phyloP scores from a whole-genome alignment of 2,888 invertebrate genomes.

The Archips crataeganus region DNA sequence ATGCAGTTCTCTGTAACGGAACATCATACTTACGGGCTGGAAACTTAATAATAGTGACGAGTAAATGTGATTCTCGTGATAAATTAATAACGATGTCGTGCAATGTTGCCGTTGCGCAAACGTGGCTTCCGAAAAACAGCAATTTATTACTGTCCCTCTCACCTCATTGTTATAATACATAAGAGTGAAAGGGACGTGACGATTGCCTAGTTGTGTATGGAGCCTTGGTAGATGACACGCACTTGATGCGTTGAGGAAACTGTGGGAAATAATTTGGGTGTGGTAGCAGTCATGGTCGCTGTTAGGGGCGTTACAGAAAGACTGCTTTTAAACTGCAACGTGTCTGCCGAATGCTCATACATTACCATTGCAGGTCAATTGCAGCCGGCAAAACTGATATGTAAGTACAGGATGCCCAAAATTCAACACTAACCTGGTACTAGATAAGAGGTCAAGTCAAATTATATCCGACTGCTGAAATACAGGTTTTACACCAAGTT shows the following conservation, averaged over 20 bases:
- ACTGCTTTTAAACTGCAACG: too few species aligned
- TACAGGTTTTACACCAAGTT: too few species aligned
- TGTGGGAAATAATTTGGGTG: conserved; percentile 8
- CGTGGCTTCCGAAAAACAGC: neutral
- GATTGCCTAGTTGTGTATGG: neutral
- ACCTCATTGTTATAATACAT: neutral
- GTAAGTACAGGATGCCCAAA: too few species aligned
- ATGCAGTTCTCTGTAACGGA: neutral
- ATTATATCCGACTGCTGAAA: too few species aligned
- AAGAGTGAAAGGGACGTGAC: neutral
- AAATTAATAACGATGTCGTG: conserved; percentile 22
- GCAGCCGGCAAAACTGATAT: too few species aligned
- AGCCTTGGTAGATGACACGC: conserved; percentile 16
- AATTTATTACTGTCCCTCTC: neutral
- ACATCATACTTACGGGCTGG: conserved; percentile 12
- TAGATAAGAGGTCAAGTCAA: too few species aligned
- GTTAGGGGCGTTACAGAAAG: neutral
- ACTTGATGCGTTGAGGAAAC: conserved; percentile 10
- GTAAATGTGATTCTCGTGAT: conserved; percentile 25
- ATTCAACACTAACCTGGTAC: too few species aligned
- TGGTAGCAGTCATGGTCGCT: neutral
- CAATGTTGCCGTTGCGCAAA: conserved; percentile 1
- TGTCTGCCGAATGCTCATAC: too few species aligned
- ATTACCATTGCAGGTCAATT: too few species aligned
- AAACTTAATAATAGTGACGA: conserved; percentile 23